Conservation (phyloP, 2,797 vertebrate genomes). For the Helostoma temminkii region DNA sequence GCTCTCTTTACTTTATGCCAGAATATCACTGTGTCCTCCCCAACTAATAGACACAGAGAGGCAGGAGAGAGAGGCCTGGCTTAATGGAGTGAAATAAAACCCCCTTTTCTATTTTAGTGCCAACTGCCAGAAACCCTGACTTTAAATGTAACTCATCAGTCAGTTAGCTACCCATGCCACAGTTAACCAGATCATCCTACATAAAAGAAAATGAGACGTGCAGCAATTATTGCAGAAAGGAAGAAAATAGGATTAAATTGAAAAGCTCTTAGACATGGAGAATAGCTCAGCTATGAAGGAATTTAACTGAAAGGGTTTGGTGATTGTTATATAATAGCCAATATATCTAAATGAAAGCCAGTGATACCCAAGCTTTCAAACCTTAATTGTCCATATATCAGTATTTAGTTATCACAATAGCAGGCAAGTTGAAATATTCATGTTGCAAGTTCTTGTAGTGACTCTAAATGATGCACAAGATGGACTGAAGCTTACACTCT, state of each 20-base stretch:
- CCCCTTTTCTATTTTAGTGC: conserved; percentile 1
- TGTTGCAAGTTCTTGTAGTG: conserved; percentile 6
- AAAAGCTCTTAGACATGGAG: conserved; percentile 75
- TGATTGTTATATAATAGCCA: conserved; percentile 59
- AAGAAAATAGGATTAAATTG: conserved; percentile 69
- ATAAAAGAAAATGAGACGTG: conserved; percentile 78
- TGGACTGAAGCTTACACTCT: conserved; percentile 4
- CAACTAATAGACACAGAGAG: background rate
- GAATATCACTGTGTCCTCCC: too few species aligned
- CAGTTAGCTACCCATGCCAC: conserved; percentile 67
- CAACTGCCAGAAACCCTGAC: conserved; percentile 48
- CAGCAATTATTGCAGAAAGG: conserved; percentile 71
- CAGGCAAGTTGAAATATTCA: conserved; percentile 14
- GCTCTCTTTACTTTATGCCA: background rate
- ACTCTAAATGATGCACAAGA: conserved; percentile 2
- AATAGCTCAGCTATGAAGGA: conserved; percentile 43
- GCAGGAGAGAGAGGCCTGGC: background rate
- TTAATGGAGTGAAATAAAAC: conserved; percentile 9
- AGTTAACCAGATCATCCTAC: conserved; percentile 78
- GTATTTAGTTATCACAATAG: conserved; percentile 31
- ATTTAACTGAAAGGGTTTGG: conserved; percentile 60
- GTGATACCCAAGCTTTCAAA: conserved; percentile 24
- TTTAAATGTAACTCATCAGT: conserved; percentile 60
- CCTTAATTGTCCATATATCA: conserved; percentile 49
- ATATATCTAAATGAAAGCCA: conserved; percentile 49